Evolutionary conservation across 1,140 invertebrate genomes (phyloP), one percentile per base, ranked within the genome.

Genomic region (Tenebrio molitor): DNA sequence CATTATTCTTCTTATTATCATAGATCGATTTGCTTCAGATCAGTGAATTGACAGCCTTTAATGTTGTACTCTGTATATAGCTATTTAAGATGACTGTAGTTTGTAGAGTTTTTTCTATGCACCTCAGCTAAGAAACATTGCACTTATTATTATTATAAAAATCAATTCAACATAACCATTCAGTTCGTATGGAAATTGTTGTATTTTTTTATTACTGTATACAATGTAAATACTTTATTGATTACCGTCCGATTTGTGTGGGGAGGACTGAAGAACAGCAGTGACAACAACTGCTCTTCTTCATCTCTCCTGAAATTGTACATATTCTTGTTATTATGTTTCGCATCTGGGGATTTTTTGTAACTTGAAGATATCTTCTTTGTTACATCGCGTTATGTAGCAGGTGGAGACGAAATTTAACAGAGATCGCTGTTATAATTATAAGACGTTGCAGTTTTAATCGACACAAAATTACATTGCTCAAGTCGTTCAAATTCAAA

Each of bases 171-270:
- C n/a, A n/a, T 8, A 33, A n/a, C 29, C 6, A 12, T 42, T 42
- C 33, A 25, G 42, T 68, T 50, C 41, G 46, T 46, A 68, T 68
- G 42, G 66, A 67, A 42, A 42, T 25, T 33, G 39, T 67, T 67
- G 39, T 67, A 67, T 46, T 42, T 67, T 33, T 67, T 41, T 41
- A 67, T 42, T 42, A 42, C 21, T 33, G 39, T 41, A 42, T 68
- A 68, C 46, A 36, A 7, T 50, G 46, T 68, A 44, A 29, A 68
- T 46, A 68, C 23, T 25, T 68, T 17, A 68, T 67, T 64, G 21
- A 67, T 44, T 68, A 68, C 46, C 46, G 46, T 50, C 25, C 46
- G 46, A 46, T 33, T 67, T 67, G 17, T 67, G 15, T 42, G 36
- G 34, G 17, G 36, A 42, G n/a, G 17, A 33, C 15, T 29, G 29